Percentiles rank a stretch among this genome's conserved stretches.
These are phyloP conservation scores for Pristionchus japonicus DNA, from an alignment of 2,888 invertebrate genomes.

Conservation along the genomic window DNA sequence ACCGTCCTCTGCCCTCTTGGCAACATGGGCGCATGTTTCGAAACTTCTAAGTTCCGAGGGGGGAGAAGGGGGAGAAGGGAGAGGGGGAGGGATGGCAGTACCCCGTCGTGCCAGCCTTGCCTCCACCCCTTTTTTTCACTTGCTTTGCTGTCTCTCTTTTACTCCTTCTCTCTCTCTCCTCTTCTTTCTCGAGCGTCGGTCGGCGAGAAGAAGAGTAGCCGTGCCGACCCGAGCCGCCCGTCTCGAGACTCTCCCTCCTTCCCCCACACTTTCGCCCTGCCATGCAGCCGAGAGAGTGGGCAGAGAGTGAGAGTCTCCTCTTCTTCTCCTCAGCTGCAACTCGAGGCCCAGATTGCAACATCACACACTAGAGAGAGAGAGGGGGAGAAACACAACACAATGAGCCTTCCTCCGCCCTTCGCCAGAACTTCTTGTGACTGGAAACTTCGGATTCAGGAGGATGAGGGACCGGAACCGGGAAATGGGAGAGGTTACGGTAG, in stretches of 20 bases:
- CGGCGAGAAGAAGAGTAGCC: background rate
- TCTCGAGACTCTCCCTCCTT: background rate
- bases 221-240: constrained; percentile 17
- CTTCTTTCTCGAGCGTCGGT: constrained; percentile 1
- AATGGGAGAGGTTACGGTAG: too few relatives aligned
- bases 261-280: background rate
- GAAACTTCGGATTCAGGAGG: background rate
- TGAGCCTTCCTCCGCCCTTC: background rate
- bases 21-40: background rate
- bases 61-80: background rate
- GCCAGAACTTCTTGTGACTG: background rate
- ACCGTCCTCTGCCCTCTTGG: background rate
- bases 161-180: background rate
- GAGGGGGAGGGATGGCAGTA: background rate
- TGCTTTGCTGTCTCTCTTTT: background rate
- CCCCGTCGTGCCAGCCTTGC: constrained; percentile 31
- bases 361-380: constrained; percentile 30
- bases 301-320: background rate
- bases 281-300: background rate
- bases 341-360: constrained; percentile 30
- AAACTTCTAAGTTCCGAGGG: background rate
- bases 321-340: background rate
- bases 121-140: background rate
- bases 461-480: background rate
- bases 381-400: constrained; percentile 9